phyloP scores from a whole-genome alignment of 2,888 invertebrate species.

The Sylvicola cinctus region DNA sequence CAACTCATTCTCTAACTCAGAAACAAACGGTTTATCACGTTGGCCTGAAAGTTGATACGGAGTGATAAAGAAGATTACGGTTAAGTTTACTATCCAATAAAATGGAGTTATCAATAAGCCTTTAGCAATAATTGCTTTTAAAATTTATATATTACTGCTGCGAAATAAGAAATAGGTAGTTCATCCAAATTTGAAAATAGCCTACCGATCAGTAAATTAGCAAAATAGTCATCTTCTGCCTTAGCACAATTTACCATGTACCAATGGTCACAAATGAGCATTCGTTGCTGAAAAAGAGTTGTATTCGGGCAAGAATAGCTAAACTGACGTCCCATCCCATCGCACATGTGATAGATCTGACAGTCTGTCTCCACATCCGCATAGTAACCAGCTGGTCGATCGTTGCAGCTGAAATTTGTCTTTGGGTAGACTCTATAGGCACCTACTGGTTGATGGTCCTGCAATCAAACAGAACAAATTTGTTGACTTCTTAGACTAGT shows the following conservation, averaged over 20 bases:
- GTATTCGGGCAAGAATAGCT: conserved; percentile 61
- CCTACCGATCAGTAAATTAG: conserved; percentile 48
- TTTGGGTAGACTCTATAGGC: conserved; percentile 19
- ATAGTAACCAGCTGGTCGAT: conserved; percentile 48
- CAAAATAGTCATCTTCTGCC: conserved; percentile 43
- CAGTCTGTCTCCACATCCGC: conserved; percentile 55
- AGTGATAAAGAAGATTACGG: neutral
- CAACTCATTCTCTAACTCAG: conserved; percentile 37
- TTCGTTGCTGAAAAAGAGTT: conserved; percentile 58
- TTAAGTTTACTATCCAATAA: neutral
- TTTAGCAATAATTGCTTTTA: too few species aligned
- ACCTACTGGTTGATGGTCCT: conserved; percentile 26
- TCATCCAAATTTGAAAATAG: too few species aligned
- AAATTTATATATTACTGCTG: too few species aligned
- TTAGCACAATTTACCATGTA: conserved; percentile 63
- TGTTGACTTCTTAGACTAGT: too few species aligned
- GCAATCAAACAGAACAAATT: too few species aligned
- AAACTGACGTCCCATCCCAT: conserved; percentile 52
- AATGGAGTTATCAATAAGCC: neutral
- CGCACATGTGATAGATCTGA: conserved; percentile 67
- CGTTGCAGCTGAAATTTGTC: conserved; percentile 42
- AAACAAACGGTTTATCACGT: conserved; percentile 48
- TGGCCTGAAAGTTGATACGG: conserved; percentile 29
- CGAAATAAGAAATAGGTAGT: too few species aligned
- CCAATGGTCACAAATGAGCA: conserved; percentile 62